Base-by-base conservation (phyloP, 30 jellyfish, hydroid and myxozoan species). In the Haliclystus octoradiatus region DNA sequence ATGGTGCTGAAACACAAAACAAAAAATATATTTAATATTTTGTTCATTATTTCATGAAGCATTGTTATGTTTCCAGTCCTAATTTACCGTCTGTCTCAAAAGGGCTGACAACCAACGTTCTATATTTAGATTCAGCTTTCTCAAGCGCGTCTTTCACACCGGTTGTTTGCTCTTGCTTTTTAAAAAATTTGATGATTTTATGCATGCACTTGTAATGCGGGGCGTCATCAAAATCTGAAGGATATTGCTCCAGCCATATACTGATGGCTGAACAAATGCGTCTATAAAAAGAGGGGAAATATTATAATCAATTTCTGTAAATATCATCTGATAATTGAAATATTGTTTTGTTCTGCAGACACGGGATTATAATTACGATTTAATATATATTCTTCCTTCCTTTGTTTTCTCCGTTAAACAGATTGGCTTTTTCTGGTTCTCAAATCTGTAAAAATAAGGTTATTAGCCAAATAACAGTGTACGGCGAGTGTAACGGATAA, bases 181-280 rank as follows among this genome's bases (percentile, higher is more conserved):
- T 63, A 15, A 65, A 35, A 73, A 85, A 85, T n/a, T 69, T 60
- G 13, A 85, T 85, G 24, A 73, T 70, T 75, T 68, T 66, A 68
- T 78, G 80, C 23, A 85, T 75, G 2, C 76, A 66, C 2, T 74
- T 75, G 34, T 85, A 85, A 26, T 26, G 29, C 1, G 93, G 93
- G 1, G 96, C 90, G 67, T 85, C 93, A 50, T 85, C 96, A 65
- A 85, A 85, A 40, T 85, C 96, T 2, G 64, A 64, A 0, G 96
- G 86, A 51, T 85, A 77, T 3, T 85, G 96, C 26, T 85, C 96
- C 28, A 85, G 84, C 96, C 96, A 85, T 26, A 75, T 65, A 33
- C 90, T 64, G 2, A 78, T 60, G 9, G 73, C 90, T 22, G 94
- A 70, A 71, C 93, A 72, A 28, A 78, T 67, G 0, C 89, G 75